Percentiles rank a stretch among this genome's conserved stretches.
phyloP scores from a whole-genome alignment of 2,113 vertebrate species.

The Erinaceus europaeus region DNA sequence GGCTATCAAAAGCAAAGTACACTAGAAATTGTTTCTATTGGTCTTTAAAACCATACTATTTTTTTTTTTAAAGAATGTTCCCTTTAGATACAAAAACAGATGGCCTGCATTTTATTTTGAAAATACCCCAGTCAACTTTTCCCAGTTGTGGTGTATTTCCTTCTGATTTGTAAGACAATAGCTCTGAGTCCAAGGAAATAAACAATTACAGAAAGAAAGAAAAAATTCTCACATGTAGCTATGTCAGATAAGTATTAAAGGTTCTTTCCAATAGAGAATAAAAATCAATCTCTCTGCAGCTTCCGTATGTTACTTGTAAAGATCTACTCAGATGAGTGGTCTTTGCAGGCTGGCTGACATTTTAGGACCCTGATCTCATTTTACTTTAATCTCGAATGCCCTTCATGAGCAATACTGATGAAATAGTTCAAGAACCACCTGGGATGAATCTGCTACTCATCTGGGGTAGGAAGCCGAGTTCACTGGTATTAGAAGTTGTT shows the following conservation, averaged over 20 bases:
- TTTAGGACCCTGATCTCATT: background rate
- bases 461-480: background rate
- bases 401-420: background rate
- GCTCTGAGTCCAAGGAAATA: slow-evolving; percentile 36
- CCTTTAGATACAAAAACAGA: slow-evolving; percentile 43
- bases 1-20: background rate
- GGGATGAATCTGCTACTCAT: too few species aligned
- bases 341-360: background rate
- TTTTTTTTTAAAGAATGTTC: slow-evolving; percentile 43
- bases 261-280: background rate
- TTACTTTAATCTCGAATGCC: background rate
- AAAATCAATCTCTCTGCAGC: slow-evolving; percentile 9
- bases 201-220: too few species aligned
- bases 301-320: background rate
- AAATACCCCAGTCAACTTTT: slow-evolving; percentile 25
- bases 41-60: slow-evolving; percentile 11
- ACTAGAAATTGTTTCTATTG: slow-evolving; percentile 32
- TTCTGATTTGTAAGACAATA: slow-evolving; percentile 56
- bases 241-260: slow-evolving; percentile 2
- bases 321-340: background rate
- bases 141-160: background rate
- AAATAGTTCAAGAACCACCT: background rate
- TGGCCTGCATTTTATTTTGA: slow-evolving; percentile 53
- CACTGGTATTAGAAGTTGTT: background rate
- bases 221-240: background rate